Evolutionary conservation across 2,888 invertebrate species (phyloP).

Genomic region (Pristionchus entomophagus): DNA sequence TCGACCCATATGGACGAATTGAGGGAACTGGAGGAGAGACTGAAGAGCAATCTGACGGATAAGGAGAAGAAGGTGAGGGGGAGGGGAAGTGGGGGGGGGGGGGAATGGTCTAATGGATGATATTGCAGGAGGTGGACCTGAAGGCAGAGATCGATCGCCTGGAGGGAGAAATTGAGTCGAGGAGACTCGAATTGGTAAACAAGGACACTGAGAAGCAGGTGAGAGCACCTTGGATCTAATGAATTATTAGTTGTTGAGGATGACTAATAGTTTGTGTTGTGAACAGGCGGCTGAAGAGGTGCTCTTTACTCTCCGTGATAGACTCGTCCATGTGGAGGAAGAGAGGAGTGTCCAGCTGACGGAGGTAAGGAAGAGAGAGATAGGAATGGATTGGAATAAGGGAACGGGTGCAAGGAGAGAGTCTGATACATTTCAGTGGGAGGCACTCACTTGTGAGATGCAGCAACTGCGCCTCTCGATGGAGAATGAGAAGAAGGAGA

Average conservation of each 20-base stretch:
- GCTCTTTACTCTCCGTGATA: not conserved
- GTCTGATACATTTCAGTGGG: not conserved
- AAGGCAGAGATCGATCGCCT: not conserved
- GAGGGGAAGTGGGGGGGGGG: too few species aligned
- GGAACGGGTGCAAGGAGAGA: too few species aligned
- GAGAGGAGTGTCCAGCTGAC: not conserved
- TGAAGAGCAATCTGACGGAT: not conserved
- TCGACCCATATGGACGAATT: not conserved
- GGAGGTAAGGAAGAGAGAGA: not conserved
- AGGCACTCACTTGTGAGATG: not conserved
- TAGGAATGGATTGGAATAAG: too few species aligned
- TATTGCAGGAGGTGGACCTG: not conserved
- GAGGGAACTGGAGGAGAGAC: not conserved
- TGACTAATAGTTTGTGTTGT: too few species aligned
- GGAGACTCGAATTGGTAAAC: not conserved
- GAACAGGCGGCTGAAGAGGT: not conserved
- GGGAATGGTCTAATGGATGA: not conserved
- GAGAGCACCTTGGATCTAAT: too few species aligned
- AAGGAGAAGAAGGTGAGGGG: constrained; percentile 7
- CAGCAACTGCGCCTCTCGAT: not conserved
- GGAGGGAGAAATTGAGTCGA: not conserved
- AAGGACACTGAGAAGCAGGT: constrained; percentile 5
- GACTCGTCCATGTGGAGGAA: not conserved
- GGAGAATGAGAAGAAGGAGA: not conserved
- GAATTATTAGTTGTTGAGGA: not conserved